These are phyloP conservation scores for Alouatta palliata DNA, from an alignment of 2,113 vertebrate genomes.

Conservation along the genomic window DNA sequence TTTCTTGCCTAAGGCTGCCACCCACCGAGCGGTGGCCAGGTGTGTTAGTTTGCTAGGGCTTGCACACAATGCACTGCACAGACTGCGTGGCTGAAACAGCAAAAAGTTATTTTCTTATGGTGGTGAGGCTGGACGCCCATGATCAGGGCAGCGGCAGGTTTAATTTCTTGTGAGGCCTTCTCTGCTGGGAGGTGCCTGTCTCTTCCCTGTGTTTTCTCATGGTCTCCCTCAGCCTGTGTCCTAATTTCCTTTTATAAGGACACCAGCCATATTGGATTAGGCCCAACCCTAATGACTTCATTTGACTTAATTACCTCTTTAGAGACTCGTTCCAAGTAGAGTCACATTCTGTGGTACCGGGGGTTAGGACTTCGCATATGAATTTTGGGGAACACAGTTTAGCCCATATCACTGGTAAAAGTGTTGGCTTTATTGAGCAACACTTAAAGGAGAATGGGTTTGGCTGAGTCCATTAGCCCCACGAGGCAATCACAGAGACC, in stretches of 20 bases:
- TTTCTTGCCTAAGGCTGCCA: neutral
- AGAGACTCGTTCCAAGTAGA: neutral
- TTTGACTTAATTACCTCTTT: neutral
- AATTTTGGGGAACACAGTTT: neutral
- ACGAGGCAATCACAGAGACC: neutral
- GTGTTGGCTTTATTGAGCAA: neutral
- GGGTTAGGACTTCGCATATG: neutral
- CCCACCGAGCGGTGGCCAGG: neutral
- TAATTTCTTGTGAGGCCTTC: neutral
- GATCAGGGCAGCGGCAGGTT: neutral
- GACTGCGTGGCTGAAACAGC: neutral
- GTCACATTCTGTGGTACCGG: neutral
- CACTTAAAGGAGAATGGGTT: neutral
- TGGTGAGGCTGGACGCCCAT: neutral
- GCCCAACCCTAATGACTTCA: neutral
- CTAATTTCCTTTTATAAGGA: neutral
- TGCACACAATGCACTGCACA: rapidly evolving
- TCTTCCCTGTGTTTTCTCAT: neutral
- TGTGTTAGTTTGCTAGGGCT: neutral
- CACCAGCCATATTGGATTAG: neutral
- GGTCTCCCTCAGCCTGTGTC: neutral
- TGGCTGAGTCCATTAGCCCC: neutral
- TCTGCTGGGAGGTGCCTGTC: neutral
- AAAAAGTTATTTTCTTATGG: neutral
- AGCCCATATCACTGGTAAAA: neutral